Evolutionary conservation across 2,888 invertebrate species (phyloP).

Genomic region (Ennomos erosarius): DNA sequence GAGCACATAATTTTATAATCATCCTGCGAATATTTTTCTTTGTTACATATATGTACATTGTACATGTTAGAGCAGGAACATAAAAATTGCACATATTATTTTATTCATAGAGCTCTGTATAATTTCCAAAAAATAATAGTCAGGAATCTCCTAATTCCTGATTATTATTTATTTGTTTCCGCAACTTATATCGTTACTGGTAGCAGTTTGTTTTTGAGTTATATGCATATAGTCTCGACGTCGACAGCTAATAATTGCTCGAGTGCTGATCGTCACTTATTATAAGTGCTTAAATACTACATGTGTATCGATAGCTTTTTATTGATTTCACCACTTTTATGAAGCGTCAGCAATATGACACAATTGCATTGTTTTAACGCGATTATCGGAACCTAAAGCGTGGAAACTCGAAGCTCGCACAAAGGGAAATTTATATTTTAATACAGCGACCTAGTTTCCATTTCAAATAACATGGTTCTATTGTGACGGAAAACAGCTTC

Average conservation of each 20-base stretch:
- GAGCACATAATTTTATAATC: conserved; percentile 5
- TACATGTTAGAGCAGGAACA: conserved; percentile 4
- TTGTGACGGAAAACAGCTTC: conserved; percentile 23
- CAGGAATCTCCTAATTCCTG: too few species aligned
- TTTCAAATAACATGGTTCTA: conserved; percentile 25
- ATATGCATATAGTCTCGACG: conserved; percentile 22
- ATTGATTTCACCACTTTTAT: conserved; percentile 63
- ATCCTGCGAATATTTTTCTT: conserved; percentile 4
- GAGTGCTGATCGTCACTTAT: conserved; percentile 37
- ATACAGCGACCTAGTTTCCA: conserved; percentile 30
- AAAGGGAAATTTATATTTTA: conserved; percentile 27
- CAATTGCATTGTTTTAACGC: conserved; percentile 44
- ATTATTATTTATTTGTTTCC: too few species aligned
- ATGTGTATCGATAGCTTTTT: conserved; percentile 53
- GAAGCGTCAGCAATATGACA: conserved; percentile 33
- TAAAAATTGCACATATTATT: conserved; percentile 1
- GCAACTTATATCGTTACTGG: background rate
- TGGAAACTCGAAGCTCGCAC: conserved; percentile 14
- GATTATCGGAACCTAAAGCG: conserved; percentile 21
- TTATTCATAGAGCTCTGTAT: background rate
- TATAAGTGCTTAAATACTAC: conserved; percentile 53
- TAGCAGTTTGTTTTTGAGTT: conserved; percentile 6
- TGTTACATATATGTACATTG: conserved; percentile 1
- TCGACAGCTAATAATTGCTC: conserved; percentile 36
- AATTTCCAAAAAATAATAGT: background rate